Conservation (phyloP, 2,797 vertebrate genomes). For the Lepilemur ruficaudatus region DNA sequence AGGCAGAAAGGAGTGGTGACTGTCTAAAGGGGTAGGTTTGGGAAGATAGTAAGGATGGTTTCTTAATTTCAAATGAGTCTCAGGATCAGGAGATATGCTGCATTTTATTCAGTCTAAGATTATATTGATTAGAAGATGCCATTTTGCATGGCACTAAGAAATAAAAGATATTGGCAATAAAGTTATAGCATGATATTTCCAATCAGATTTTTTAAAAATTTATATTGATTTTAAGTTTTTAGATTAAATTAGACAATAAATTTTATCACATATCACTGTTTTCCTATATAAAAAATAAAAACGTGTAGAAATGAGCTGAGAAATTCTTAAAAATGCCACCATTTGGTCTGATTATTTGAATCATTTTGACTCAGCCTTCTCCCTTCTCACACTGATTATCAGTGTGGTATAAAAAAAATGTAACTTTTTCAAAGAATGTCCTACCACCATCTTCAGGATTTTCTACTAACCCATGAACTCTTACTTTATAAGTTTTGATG, state of each 20-base stretch:
- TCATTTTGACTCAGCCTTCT: neutral
- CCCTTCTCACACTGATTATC: neutral
- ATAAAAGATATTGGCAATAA: neutral
- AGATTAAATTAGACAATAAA: neutral
- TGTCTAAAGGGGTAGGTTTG: rapidly evolving
- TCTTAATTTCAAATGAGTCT: neutral
- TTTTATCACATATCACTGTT: neutral
- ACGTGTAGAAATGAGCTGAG: neutral
- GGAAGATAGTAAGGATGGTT: neutral
- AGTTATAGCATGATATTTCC: neutral
- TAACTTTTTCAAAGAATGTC: neutral
- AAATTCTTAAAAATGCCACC: neutral
- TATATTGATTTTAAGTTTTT: neutral
- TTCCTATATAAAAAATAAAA: neutral
- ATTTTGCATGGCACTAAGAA: neutral
- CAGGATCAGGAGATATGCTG: neutral
- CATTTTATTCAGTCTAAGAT: neutral
- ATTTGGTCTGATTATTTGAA: neutral
- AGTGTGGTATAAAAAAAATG: neutral
- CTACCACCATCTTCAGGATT: neutral
- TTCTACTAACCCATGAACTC: neutral
- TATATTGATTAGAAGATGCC: neutral
- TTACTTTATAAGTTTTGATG: neutral
- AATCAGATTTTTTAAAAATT: neutral
- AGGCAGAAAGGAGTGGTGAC: neutral